Evolutionary conservation across 2,113 vertebrate species (phyloP).

Genomic region (Oenanthe oenanthe): DNA sequence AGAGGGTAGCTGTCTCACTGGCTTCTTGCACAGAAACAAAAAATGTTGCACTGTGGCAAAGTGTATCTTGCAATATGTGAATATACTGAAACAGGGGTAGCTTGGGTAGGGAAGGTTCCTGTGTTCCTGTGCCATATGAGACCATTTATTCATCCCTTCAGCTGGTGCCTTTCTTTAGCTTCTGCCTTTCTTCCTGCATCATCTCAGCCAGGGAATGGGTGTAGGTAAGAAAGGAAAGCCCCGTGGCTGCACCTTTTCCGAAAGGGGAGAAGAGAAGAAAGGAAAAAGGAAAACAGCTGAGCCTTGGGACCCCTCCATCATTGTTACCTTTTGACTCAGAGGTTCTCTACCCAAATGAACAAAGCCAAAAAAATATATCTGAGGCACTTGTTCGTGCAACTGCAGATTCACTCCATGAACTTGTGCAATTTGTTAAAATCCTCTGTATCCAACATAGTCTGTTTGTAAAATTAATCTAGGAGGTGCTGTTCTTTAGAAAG

Average conservation of each 20-base stretch:
- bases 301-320: background rate
- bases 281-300: background rate
- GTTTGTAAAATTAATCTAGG: background rate
- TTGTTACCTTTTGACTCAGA: background rate
- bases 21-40: background rate
- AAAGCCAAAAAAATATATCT: background rate
- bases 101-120: background rate
- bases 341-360: background rate
- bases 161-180: background rate
- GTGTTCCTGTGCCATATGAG: background rate
- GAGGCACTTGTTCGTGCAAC: background rate
- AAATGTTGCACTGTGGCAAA: background rate
- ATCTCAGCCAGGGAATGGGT: background rate
- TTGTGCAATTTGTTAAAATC: background rate
- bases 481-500: background rate
- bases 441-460: background rate
- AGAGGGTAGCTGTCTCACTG: background rate
- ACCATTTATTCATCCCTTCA: background rate
- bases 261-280: background rate
- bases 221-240: background rate
- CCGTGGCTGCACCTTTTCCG: fast-evolving
- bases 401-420: background rate
- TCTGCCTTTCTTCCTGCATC: background rate
- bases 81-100: background rate
- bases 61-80: background rate